phyloP scores from a whole-genome alignment of 2,113 vertebrate species.

The Spea multiplicata region DNA sequence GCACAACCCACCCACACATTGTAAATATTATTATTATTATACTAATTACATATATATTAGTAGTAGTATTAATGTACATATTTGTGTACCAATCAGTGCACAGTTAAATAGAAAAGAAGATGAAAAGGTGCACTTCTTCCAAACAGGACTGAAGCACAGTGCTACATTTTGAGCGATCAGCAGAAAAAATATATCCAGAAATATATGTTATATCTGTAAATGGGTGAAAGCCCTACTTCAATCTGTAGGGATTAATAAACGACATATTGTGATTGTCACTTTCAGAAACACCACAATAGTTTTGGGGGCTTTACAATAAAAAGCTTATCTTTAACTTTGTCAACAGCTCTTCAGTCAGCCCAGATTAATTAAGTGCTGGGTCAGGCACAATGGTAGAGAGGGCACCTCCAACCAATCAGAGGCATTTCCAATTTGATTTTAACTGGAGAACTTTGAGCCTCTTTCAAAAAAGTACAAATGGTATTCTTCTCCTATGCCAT shows the following conservation, averaged over 20 bases:
- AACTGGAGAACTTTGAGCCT: conserved; percentile 56
- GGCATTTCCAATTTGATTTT: conserved; percentile 56
- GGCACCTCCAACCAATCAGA: conserved; percentile 65
- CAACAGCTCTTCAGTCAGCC: conserved; percentile 62
- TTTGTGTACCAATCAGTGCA: no score
- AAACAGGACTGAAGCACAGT: no score
- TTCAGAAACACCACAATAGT: neutral
- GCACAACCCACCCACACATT: conserved; percentile 29
- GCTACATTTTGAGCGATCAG: no score
- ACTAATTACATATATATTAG: no score
- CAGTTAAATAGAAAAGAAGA: no score
- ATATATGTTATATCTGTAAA: no score
- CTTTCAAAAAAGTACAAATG: neutral
- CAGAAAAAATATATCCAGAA: no score
- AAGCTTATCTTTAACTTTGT: conserved; percentile 61
- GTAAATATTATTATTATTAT: no score
- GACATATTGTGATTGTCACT: neutral
- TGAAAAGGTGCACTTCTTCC: no score
- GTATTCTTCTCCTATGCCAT: neutral
- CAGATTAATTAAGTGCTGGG: conserved; percentile 72
- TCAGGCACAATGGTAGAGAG: conserved; percentile 69
- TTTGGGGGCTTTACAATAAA: conserved; percentile 54
- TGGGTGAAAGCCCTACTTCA: no score
- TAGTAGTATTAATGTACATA: no score
- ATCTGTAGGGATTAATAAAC: no score